These are phyloP conservation scores for Boulengeromyrus knoepffleri DNA, from an alignment of 2,113 vertebrate species.

Conservation along the genomic window DNA sequence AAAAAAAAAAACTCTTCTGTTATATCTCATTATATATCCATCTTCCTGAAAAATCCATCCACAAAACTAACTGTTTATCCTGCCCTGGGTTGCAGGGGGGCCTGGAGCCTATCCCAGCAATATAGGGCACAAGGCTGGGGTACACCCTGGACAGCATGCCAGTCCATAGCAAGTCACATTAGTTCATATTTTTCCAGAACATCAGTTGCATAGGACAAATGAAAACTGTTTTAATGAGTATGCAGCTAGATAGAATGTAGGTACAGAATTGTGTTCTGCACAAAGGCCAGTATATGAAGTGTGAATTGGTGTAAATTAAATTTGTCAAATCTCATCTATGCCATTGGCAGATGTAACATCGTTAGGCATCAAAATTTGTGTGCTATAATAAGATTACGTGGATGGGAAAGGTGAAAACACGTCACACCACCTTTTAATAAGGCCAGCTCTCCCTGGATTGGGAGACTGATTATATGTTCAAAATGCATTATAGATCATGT, in stretches of 20 bases:
- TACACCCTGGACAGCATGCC: neutral
- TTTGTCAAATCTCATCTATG: neutral
- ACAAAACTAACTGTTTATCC: neutral
- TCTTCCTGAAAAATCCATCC: neutral
- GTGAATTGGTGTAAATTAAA: neutral
- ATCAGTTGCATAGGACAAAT: neutral
- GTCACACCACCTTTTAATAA: neutral
- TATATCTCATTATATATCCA: neutral
- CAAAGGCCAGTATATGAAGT: neutral
- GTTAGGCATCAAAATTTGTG: neutral
- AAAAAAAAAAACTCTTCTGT: neutral
- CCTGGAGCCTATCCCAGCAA: neutral
- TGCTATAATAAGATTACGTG: neutral
- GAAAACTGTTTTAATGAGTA: neutral
- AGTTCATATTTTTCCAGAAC: neutral
- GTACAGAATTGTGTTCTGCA: neutral
- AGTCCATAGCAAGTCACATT: neutral
- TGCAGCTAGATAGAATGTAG: neutral
- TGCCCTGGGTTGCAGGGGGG: neutral
- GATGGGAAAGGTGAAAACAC: neutral
- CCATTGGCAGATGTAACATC: neutral
- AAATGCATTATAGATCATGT: neutral
- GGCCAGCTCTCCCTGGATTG: neutral
- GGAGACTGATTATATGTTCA: neutral
- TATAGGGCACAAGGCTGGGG: neutral